Percentiles rank a stretch among this genome's conserved stretches.
Conservation (phyloP, 2,113 vertebrate genomes). For the Narcine bancroftii region DNA sequence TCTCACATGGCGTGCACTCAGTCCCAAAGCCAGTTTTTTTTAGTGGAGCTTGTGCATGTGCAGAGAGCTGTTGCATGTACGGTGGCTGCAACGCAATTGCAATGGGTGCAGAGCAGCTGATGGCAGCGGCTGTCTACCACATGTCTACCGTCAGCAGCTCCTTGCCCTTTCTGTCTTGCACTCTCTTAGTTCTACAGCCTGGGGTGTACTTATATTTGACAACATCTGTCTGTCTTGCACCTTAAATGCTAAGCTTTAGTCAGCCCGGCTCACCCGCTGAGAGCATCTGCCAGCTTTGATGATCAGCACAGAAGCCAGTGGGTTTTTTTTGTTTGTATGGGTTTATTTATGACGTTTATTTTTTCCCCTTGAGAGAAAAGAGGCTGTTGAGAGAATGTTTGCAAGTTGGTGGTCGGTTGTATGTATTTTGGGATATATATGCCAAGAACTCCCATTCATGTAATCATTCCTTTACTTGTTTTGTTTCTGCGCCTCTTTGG, state of each 20-base stretch:
- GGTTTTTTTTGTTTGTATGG: not conserved
- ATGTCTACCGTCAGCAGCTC: not conserved
- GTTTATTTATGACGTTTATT: not conserved
- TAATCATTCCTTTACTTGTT: not conserved
- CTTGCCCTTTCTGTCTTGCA: not conserved
- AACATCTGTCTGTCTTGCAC: not conserved
- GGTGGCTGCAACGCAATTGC: too few species aligned
- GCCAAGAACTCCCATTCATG: not conserved
- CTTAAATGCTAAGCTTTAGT: constrained; percentile 28
- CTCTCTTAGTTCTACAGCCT: not conserved
- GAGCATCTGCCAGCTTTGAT: constrained; percentile 28
- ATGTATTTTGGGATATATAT: not conserved
- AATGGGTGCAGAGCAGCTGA: too few species aligned
- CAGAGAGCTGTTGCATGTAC: too few species aligned
- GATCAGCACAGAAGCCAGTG: not conserved
- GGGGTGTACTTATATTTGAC: not conserved
- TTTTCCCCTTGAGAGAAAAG: not conserved
- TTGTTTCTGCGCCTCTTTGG: not conserved
- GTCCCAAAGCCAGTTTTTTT: too few species aligned
- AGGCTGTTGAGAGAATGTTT: not conserved
- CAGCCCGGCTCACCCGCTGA: not conserved
- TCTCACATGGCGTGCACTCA: too few species aligned
- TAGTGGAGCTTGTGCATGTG: too few species aligned
- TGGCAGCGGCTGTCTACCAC: too few species aligned
- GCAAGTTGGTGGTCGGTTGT: not conserved